A percentile compares a stretch with the other conserved stretches of the same genome.
Conservation (phyloP, 2,797 vertebrate genomes). For the Pipistrellus pipistrellus region DNA sequence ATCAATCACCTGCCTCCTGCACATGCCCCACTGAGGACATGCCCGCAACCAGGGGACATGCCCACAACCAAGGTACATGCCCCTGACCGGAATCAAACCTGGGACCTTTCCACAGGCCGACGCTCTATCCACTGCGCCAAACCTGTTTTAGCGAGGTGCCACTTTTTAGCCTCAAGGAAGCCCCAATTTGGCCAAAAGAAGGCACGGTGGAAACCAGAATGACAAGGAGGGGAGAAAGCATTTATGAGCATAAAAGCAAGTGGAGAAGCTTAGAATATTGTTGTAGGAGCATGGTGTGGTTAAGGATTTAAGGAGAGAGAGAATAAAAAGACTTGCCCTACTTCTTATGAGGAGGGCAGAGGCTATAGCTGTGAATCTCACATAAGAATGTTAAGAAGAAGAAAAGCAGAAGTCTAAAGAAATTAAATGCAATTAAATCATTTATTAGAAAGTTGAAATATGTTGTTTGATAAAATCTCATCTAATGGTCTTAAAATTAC, state of each 20-base stretch:
- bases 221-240: neutral
- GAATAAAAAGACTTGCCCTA: neutral
- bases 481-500: neutral
- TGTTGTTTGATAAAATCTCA: neutral
- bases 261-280: neutral
- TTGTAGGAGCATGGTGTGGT: neutral
- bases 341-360: neutral
- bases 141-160: too few species aligned
- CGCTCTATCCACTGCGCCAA: too few species aligned
- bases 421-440: slow-evolving; percentile 12
- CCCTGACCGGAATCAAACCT: too few species aligned
- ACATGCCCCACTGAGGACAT: too few species aligned
- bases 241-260: neutral
- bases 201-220: neutral
- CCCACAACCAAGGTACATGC: too few species aligned
- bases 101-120: too few species aligned
- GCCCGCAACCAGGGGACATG: too few species aligned
- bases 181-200: neutral
- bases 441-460: slow-evolving; percentile 8
- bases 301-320: neutral
- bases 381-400: neutral
- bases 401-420: neutral
- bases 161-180: neutral
- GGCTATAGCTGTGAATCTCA: neutral
- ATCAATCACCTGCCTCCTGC: too few species aligned